Evolutionary conservation across 2,888 invertebrate species (phyloP), one percentile per base, ranked within the genome.

Genomic region (Xestobium rufovillosum): DNA sequence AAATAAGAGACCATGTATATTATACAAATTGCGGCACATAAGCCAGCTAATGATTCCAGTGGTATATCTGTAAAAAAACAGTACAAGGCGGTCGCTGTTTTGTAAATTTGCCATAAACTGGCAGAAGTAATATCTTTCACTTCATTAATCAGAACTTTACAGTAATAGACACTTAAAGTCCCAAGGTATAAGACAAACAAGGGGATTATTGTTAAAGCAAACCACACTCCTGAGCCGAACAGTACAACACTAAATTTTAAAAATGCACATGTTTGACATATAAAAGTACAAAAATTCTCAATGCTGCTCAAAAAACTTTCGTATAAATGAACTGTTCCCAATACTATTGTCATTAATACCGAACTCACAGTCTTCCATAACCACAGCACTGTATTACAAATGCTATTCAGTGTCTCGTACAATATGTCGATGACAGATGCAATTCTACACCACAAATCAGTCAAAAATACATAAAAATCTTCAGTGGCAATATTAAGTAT

Each of bases 221-320:
- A 59, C 59, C 59, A 61, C 15, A 57, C 49, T 31, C 58, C 56
- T 3, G 53, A 49, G 9, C 61, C 61, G 42, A 57, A 51, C 15
- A 60, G 36, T 27, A 58, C 39, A 10, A 55, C 29, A n/a, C n/a
- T n/a, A n/a, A n/a, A n/a, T n/a, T n/a, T n/a, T n/a, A n/a, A n/a
- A n/a, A n/a, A n/a, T n/a, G n/a, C n/a, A n/a, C n/a, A n/a, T n/a
- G n/a, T n/a, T n/a, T n/a, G n/a, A n/a, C n/a, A n/a, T n/a, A n/a
- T n/a, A 15, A 50, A 37, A 6, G 45, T 32, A 34, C 52, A 43
- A 14, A 48, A 23, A 13, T 43, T 37, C 34, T 41, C 44, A n/a
- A 52, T 34, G 26, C 26, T n/a, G n/a, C n/a, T n/a, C n/a, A n/a
- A n/a, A n/a, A n/a, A n/a, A n/a, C n/a, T n/a, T n/a, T n/a, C n/a